Conservation (phyloP, 2,888 invertebrate species). For the Neoitamus cyanurus region DNA sequence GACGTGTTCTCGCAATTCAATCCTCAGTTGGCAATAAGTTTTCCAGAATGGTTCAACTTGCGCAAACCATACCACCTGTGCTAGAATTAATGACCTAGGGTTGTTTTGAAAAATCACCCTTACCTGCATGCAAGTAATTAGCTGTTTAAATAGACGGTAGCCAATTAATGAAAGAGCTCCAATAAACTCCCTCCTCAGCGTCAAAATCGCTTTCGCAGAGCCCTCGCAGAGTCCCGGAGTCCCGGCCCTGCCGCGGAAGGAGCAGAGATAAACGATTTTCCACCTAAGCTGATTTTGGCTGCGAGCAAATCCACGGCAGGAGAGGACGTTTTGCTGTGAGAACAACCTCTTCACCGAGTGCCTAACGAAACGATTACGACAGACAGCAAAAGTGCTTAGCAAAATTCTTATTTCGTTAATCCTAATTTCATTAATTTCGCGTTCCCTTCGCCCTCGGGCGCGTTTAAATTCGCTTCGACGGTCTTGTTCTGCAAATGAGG, state of each 20-base stretch:
- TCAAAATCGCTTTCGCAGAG: not conserved
- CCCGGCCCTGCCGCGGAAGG: not conserved
- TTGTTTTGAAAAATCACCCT: not conserved
- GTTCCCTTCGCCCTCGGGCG: conserved; percentile 40
- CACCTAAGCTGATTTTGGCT: conserved; percentile 28
- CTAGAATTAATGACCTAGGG: not conserved
- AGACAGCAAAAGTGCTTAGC: conserved; percentile 25
- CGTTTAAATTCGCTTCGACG: conserved; percentile 43
- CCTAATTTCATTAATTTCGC: conserved; percentile 51
- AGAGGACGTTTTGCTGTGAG: not conserved
- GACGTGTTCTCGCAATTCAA: no score
- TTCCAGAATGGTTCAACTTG: no score
- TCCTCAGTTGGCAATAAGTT: no score
- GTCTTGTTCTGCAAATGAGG: conserved; percentile 34
- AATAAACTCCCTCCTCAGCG: not conserved
- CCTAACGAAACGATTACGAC: conserved; percentile 21
- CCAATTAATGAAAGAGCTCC: not conserved
- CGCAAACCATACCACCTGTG: no score
- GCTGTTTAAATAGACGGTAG: not conserved
- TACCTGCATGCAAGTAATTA: not conserved
- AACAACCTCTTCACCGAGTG: conserved; percentile 21
- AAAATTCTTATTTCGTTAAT: conserved; percentile 50
- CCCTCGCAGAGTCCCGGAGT: not conserved
- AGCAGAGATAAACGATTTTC: conserved; percentile 36
- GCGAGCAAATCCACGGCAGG: not conserved